These are phyloP conservation scores for Perognathus longimembris DNA, from an alignment of 2,113 vertebrate genomes.

Conservation along the genomic window DNA sequence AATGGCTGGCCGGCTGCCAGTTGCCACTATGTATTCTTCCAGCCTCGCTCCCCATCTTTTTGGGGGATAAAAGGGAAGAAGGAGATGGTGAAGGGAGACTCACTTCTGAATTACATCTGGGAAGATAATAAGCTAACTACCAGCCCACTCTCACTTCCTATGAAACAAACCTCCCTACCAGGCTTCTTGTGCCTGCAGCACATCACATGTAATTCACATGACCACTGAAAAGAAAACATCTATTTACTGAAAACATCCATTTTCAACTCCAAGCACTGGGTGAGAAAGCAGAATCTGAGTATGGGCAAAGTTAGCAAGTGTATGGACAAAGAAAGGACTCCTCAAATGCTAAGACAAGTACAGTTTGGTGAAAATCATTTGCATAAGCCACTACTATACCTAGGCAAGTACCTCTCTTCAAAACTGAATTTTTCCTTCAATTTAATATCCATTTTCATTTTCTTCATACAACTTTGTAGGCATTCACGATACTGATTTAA, in stretches of 20 bases:
- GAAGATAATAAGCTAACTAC: fast-evolving
- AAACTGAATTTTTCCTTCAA: not conserved
- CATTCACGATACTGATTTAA: not conserved
- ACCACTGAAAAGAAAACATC: not conserved
- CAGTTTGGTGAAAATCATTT: not conserved
- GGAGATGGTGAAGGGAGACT: not conserved
- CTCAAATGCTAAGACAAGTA: not conserved
- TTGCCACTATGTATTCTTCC: not conserved
- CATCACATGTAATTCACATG: not conserved
- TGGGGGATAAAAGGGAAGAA: not conserved
- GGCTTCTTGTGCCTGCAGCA: not conserved
- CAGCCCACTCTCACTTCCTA: not conserved
- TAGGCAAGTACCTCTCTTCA: not conserved
- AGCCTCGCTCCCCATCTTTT: not conserved
- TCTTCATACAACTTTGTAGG: not conserved
- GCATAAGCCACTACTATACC: not conserved
- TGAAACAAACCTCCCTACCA: not conserved
- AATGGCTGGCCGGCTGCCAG: fast-evolving
- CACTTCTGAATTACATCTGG: not conserved
- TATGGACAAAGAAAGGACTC: not conserved
- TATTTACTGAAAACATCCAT: not conserved
- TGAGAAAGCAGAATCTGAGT: not conserved
- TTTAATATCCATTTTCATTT: not conserved
- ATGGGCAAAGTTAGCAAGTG: not conserved
- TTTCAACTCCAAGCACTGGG: not conserved